Evolutionary conservation across 2,797 vertebrate species (phyloP).

Genomic region (Knipowitschia caucasica): DNA sequence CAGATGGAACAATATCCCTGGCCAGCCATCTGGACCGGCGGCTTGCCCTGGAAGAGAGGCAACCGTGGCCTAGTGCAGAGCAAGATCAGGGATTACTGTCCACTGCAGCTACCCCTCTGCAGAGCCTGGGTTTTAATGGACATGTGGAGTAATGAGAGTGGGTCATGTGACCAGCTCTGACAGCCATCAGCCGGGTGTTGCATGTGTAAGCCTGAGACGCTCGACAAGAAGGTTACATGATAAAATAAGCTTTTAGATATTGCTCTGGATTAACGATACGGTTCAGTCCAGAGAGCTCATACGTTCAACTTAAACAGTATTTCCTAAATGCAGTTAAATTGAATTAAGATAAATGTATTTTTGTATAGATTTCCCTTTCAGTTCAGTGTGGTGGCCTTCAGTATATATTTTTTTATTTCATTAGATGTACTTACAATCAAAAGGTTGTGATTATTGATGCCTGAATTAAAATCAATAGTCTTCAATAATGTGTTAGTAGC

Average conservation of each 20-base stretch:
- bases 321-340: too few species aligned
- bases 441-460: too few species aligned
- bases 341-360: too few species aligned
- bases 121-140: slow-evolving; percentile 58
- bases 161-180: slow-evolving; percentile 38
- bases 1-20: slow-evolving; percentile 78
- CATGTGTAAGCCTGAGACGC: slow-evolving; percentile 23
- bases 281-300: background rate
- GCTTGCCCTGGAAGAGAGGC: slow-evolving; percentile 64
- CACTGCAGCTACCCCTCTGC: slow-evolving; percentile 33
- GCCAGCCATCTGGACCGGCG: slow-evolving; percentile 74
- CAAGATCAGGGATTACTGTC: slow-evolving; percentile 69
- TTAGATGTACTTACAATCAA: too few species aligned
- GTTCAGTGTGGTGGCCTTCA: too few species aligned
- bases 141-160: slow-evolving; percentile 60
- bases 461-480: too few species aligned
- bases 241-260: slow-evolving; percentile 28
- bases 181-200: slow-evolving; percentile 43
- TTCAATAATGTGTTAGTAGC: too few species aligned
- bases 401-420: too few species aligned
- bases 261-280: slow-evolving; percentile 16
- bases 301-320: background rate
- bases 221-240: slow-evolving; percentile 9
- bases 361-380: too few species aligned
- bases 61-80: slow-evolving; percentile 49